Conservation (phyloP, 1,140 invertebrate species). For the Dinothrombium tinctorium region DNA sequence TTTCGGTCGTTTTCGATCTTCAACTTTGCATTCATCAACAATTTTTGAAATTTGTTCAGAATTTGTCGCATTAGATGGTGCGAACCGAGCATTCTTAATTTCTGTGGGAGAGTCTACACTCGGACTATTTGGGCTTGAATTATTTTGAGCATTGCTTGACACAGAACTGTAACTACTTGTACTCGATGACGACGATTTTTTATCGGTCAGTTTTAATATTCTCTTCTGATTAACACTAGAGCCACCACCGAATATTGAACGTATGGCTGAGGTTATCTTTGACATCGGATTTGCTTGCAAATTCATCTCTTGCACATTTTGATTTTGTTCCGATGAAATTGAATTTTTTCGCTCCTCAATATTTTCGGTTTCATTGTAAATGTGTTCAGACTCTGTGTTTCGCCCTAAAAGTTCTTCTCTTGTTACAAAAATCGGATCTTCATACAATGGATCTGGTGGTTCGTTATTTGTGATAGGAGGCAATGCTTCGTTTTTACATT, state of each 20-base stretch:
- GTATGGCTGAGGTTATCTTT: neutral
- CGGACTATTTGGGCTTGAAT: neutral
- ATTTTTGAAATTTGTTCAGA: neutral
- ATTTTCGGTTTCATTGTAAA: neutral
- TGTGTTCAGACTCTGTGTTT: neutral
- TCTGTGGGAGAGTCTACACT: neutral
- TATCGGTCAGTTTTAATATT: neutral
- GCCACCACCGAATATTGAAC: neutral
- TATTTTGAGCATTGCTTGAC: neutral
- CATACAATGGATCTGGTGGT: neutral
- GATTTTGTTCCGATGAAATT: neutral
- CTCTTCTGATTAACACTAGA: neutral
- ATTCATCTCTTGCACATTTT: neutral
- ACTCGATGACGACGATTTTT: neutral
- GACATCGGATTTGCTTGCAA: neutral
- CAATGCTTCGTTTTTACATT: neutral
- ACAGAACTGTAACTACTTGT: neutral
- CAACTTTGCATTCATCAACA: neutral
- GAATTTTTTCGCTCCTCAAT: neutral
- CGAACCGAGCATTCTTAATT: neutral
- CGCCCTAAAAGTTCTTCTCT: slow-evolving; percentile 4
- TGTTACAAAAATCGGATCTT: slow-evolving; percentile 5
- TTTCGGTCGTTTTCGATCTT: neutral
- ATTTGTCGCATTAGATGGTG: neutral
- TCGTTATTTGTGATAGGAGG: neutral